Conservation (phyloP, 2,113 vertebrate genomes). For the Camelus dromedarius region DNA sequence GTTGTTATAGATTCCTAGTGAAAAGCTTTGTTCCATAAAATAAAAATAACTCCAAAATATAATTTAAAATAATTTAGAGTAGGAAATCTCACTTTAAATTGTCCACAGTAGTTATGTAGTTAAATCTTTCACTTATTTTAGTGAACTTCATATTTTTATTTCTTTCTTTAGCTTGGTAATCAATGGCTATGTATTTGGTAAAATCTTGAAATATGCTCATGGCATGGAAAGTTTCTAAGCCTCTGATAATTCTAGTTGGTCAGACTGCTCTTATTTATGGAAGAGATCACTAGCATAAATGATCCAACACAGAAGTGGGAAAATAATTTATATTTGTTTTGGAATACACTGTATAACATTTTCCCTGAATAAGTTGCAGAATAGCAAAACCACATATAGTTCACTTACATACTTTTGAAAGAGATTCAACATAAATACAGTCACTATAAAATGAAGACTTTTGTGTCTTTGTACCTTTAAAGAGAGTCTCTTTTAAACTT, state of each 20-base stretch:
- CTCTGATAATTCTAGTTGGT: background rate
- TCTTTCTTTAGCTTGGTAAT: conserved; percentile 24
- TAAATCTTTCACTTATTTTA: conserved; percentile 42
- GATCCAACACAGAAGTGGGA: background rate
- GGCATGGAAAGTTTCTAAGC: background rate
- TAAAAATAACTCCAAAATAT: conserved; percentile 38
- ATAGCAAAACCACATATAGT: conserved; percentile 35
- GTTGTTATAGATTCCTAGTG: background rate
- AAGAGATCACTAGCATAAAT: conserved; percentile 10
- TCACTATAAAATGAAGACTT: background rate
- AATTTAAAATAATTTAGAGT: conserved; percentile 33
- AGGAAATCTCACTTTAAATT: conserved; percentile 41
- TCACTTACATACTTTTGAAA: conserved; percentile 15
- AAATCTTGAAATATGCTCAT: background rate
- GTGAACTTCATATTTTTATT: conserved; percentile 38
- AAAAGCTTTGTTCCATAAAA: conserved; percentile 49
- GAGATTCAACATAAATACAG: background rate
- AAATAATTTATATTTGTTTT: conserved; percentile 28
- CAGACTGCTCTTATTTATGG: background rate
- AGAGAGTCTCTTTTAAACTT: conserved; percentile 19
- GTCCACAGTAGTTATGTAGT: background rate
- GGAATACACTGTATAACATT: background rate
- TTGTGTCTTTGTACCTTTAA: conserved; percentile 34
- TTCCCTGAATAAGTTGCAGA: background rate
- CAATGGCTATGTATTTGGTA: background rate